A percentile compares a stretch with the other conserved stretches of the same genome.
Evolutionary conservation across 1,140 invertebrate genomes (phyloP).

Genomic region (Druon quercuslanigerum): DNA sequence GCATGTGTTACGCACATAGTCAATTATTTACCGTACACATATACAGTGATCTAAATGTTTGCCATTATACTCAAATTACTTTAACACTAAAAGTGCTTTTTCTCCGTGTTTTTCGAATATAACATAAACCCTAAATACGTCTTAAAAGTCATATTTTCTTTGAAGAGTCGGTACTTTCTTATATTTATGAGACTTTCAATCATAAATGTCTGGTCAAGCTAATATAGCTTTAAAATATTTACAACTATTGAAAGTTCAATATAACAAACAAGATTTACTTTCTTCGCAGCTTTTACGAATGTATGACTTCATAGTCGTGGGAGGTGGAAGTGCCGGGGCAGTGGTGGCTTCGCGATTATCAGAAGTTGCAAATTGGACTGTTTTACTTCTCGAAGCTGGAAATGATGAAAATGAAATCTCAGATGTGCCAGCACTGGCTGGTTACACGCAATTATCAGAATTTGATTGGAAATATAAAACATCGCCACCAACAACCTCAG

Average conservation of each 20-base stretch:
- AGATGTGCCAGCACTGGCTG: constrained; percentile 85
- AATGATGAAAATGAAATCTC: constrained; percentile 88
- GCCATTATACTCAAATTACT: too few relatives aligned
- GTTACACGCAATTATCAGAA: constrained; percentile 86
- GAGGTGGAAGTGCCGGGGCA: constrained; percentile 93
- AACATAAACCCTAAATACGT: too few relatives aligned
- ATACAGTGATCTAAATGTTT: too few relatives aligned
- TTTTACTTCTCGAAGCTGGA: constrained; percentile 89
- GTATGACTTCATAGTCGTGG: constrained; percentile 91
- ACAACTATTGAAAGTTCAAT: not conserved
- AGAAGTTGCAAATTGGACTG: constrained; percentile 85
- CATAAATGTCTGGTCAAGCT: too few relatives aligned
- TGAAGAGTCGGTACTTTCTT: not conserved
- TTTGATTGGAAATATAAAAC: constrained; percentile 96
- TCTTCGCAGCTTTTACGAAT: constrained; percentile 80
- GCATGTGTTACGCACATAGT: too few relatives aligned
- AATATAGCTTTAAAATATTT: not conserved
- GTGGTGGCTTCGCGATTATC: constrained; percentile 94
- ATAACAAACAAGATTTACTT: not conserved
- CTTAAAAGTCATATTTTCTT: not conserved
- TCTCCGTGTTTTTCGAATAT: too few relatives aligned
- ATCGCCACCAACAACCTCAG: constrained; percentile 83
- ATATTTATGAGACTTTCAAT: not conserved
- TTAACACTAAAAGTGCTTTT: too few relatives aligned
- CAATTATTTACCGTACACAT: too few relatives aligned